Evolutionary conservation across 2,888 invertebrate species (phyloP).

Genomic region (Eledone cirrhosa): DNA sequence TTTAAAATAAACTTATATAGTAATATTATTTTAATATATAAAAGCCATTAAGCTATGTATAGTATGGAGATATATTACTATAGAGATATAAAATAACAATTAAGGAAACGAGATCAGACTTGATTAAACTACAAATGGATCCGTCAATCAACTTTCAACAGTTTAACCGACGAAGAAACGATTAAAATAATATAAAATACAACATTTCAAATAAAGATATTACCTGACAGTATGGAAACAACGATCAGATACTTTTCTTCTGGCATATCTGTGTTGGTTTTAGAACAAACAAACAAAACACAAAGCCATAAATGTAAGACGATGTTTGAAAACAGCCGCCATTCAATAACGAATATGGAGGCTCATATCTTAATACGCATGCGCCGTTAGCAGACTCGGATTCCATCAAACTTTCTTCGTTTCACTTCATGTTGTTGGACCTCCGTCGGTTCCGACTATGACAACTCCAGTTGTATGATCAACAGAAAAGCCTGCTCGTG

Average conservation of each 20-base stretch:
- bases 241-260: slow-evolving; percentile 59
- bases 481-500: too few species aligned
- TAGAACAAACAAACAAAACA: too few species aligned
- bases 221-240: slow-evolving; percentile 63
- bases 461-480: too few species aligned
- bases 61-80: too few species aligned
- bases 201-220: not conserved
- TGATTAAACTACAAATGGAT: slow-evolving; percentile 33
- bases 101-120: slow-evolving; percentile 41
- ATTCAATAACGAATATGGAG: slow-evolving; percentile 36
- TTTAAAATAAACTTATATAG: too few species aligned
- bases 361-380: not conserved
- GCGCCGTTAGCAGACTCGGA: too few species aligned
- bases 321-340: slow-evolving; percentile 58
- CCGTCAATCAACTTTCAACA: slow-evolving; percentile 3
- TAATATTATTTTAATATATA: too few species aligned
- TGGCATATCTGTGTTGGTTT: slow-evolving; percentile 47
- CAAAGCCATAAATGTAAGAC: not conserved
- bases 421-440: too few species aligned
- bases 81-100: too few species aligned
- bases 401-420: too few species aligned
- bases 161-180: not conserved
- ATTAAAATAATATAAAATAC: not conserved
- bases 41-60: too few species aligned
- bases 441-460: too few species aligned